Evolutionary conservation across 2,113 vertebrate species (phyloP), one percentile per base, ranked within the genome.

Genomic region (Sceloporus tristichus): DNA sequence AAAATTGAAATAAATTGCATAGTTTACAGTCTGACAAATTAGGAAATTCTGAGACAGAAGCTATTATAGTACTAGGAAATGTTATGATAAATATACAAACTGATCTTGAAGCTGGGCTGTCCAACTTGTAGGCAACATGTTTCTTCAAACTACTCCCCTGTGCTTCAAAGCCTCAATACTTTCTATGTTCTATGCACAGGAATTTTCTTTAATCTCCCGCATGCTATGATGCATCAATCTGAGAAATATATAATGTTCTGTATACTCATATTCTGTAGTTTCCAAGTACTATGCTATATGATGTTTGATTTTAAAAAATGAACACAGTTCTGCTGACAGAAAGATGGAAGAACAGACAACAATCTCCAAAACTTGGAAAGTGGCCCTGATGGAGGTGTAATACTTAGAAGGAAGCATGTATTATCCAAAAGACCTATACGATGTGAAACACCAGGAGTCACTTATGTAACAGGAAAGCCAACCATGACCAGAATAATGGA

Each of bases 21-120:
- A 48, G 68, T 23, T 29, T 9, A 73, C 8, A 73, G 14, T 13
- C n/a, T 80, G 77, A 80, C 40, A n/a, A 25, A 53, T 86, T 18
- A 53, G 42, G 62, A 86, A 86, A 86, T 54, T 27, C 40, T n/a
- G 65, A 56, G 42, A 62, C 38, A 78, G 84, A 66, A 62, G 29
- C 7, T 9, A 18, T 18, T 65, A 62, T 9, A 42, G 21, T 7
- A 76, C 18, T 19, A 29, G 9, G 5, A 11, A n/a, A 78, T 70
- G 23, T 25, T 16, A 77, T 53, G 34, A 88, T 29, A 34, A 88
- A 68, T 54, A 84, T 10, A 29, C n/a, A 78, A 53, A 16, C 9
- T 11, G 70, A 34, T 56, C 6, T 82, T 18, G 71, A 40, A 78
- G 14, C 34, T 1, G 9, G 4, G 71, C 9, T 19, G 34, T 56